Base-by-base conservation (phyloP, 2,797 vertebrate genomes). In the Adrianichthys oophorus region DNA sequence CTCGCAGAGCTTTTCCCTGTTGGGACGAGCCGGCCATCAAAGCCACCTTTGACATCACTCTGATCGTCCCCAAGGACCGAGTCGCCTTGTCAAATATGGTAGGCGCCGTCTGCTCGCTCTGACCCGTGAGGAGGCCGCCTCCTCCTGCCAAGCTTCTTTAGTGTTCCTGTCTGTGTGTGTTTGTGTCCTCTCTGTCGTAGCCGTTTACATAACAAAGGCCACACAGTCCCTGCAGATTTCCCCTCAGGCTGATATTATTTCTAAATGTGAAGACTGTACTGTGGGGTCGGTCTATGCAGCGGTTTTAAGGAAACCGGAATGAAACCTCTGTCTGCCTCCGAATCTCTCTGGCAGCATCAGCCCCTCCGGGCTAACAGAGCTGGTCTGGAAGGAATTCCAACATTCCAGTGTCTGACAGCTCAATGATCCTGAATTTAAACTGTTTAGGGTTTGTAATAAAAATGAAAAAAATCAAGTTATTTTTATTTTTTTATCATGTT, bases 1-100 rank as follows among this genome's bases (percentile, higher is more conserved):
- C 96, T 74, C 96, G 97, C 67, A 92, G 97, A 89, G 96, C 97
- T 77, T 99, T 99, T 87, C 98, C 98, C 71, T 99, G 97, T 88
- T 99, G 98, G 98, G 98, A 99, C 18, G 98, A 99, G 74, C 97
- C 98, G 49, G 95, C 96, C 24, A 98, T 99, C 73, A 99, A 99
- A 92, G 98, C 96, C 81, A 99, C 96, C 8, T 99, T 99, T 89
- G 96, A 99, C 89, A 95, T 99, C 84, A 89, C 93, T 17, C 88
- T 99, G 89, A 94, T 98, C 72, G 95, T 99, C 85, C 96, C 96
- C 77, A 98, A 98, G 90, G 97, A 99, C 89, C 91, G 96, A 83
- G 94, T 98, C 69, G 96, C 97, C 91, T 92, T 99, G 93, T 99
- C 98, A 82, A 99, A 99, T 86, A 99, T 99, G 98, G 98, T 98